Percentiles rank a stretch among this genome's conserved stretches.
phyloP scores from a whole-genome alignment of 2,888 invertebrate species.

The Melanophora roralis region DNA sequence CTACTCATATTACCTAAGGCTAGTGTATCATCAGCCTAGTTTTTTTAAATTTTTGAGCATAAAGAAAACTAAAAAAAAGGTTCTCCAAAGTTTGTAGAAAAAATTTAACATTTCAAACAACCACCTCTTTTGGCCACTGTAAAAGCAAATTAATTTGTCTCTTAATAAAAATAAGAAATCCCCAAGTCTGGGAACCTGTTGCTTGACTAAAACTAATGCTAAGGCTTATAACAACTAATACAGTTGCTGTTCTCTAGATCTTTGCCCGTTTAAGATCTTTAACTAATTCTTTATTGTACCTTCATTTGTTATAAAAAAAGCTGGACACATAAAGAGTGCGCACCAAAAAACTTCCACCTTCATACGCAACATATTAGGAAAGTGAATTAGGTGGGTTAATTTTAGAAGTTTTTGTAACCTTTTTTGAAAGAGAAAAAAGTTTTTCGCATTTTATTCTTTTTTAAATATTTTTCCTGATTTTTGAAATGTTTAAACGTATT shows the following conservation, averaged over 20 bases:
- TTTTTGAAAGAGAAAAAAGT: too few relatives aligned
- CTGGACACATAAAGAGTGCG: background rate
- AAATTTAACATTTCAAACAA: conserved; percentile 18
- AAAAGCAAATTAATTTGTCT: conserved; percentile 9
- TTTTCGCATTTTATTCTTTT: too few relatives aligned
- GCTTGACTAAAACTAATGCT: conserved; percentile 61
- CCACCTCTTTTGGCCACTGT: conserved; percentile 58
- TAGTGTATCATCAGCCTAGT: conserved; percentile 46
- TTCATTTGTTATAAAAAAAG: conserved; percentile 62
- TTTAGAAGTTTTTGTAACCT: too few relatives aligned
- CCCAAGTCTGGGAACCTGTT: conserved; percentile 68
- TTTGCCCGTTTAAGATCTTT: conserved; percentile 28
- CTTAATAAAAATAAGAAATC: background rate
- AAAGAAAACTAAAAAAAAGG: background rate
- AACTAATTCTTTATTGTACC: conserved; percentile 70
- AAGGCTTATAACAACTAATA: conserved; percentile 17
- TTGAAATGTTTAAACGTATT: too few relatives aligned
- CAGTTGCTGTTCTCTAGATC: background rate
- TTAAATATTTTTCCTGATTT: too few relatives aligned
- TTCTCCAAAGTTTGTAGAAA: conserved; percentile 1
- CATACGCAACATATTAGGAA: too few relatives aligned
- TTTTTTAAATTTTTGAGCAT: background rate
- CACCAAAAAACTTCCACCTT: too few relatives aligned
- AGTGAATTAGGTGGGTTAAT: too few relatives aligned
- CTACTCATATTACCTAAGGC: conserved; percentile 21